Conservation (phyloP, 2,797 vertebrate genomes). For the Trachops cirrhosus region DNA sequence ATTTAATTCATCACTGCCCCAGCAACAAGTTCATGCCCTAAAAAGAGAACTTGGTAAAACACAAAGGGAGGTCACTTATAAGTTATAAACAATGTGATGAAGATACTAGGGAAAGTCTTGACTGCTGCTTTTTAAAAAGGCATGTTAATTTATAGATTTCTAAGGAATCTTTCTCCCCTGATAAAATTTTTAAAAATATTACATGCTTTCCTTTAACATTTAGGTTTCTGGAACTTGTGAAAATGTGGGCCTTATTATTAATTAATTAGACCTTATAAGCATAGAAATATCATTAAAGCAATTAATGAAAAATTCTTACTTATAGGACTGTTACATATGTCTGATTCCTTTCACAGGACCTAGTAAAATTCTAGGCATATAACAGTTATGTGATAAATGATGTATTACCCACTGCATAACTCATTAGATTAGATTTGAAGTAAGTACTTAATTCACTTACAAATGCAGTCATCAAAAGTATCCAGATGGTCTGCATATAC, state of each 20-base stretch:
- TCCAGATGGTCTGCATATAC: not conserved
- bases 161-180: not conserved
- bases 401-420: not conserved
- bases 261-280: not conserved
- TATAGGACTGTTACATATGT: not conserved
- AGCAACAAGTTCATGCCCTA: not conserved
- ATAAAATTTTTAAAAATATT: not conserved
- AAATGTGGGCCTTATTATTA: not conserved
- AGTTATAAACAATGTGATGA: not conserved
- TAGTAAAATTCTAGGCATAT: not conserved
- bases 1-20: not conserved
- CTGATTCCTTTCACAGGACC: not conserved
- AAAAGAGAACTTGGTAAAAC: conserved; percentile 1
- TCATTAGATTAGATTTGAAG: conserved; percentile 34
- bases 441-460: not conserved
- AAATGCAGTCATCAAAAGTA: not conserved
- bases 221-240: not conserved
- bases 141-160: not conserved
- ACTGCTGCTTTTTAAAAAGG: not conserved
- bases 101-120: not conserved
- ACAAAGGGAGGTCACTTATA: not conserved
- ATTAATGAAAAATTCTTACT: not conserved
- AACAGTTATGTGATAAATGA: conserved; percentile 6
- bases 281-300: not conserved
- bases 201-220: not conserved